phyloP scores from a whole-genome alignment of 1,140 invertebrate genomes.

The Ceratosolen solmsi region DNA sequence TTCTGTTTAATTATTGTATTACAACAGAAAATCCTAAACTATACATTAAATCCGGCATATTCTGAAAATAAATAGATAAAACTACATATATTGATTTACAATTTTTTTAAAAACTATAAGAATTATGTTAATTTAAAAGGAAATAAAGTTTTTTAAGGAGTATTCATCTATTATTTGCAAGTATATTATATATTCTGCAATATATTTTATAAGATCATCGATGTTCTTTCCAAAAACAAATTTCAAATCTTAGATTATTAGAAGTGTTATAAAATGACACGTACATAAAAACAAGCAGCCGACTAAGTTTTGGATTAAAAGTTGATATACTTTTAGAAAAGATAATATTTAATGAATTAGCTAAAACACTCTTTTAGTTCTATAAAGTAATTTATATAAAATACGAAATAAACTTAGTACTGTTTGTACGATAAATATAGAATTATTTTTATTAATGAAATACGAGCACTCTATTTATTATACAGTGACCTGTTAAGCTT shows the following conservation, averaged over 20 bases:
- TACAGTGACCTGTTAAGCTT: too few relatives aligned
- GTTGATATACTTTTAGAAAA: constrained; percentile 18
- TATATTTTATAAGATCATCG: neutral
- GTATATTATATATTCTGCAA: neutral
- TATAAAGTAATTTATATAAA: neutral
- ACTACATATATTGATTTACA: too few relatives aligned
- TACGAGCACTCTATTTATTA: neutral
- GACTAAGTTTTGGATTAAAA: neutral
- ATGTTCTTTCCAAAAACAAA: neutral
- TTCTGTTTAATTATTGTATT: too few relatives aligned
- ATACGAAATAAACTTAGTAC: neutral
- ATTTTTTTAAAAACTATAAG: too few relatives aligned
- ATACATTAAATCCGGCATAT: too few relatives aligned
- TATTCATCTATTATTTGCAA: too few relatives aligned
- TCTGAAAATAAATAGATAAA: too few relatives aligned
- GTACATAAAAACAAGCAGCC: neutral
- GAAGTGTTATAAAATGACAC: neutral
- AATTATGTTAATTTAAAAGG: too few relatives aligned
- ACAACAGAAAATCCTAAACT: too few relatives aligned
- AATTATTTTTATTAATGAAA: neutral
- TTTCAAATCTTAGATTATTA: neutral
- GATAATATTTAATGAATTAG: constrained; percentile 19
- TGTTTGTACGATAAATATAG: neutral
- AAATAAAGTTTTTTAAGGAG: too few relatives aligned
- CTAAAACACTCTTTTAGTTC: neutral